These are phyloP conservation scores for Montifringilla adamsi DNA, from an alignment of 2,113 vertebrate species.

Conservation along the genomic window DNA sequence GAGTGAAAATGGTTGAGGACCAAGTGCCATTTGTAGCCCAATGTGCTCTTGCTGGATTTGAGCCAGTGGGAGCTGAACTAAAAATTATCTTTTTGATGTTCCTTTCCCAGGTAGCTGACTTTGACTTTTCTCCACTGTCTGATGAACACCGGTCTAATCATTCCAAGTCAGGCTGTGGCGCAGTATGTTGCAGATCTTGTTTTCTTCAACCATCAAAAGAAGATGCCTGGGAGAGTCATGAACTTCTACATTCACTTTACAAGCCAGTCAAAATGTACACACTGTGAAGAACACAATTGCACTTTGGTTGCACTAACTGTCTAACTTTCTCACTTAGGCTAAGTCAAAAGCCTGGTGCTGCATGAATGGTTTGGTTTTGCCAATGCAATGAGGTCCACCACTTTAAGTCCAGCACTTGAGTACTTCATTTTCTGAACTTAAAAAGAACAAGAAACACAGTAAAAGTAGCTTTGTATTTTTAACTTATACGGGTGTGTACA, in stretches of 20 bases:
- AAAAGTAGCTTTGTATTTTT: constrained; percentile 25
- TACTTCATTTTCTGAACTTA: background rate
- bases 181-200: constrained; percentile 60
- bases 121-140: constrained; percentile 72
- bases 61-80: background rate
- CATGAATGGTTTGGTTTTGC: background rate
- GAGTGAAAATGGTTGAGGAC: background rate
- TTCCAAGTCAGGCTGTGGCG: constrained; percentile 35
- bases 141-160: constrained; percentile 46
- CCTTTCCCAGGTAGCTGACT: constrained; percentile 70
- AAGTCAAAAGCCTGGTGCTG: background rate
- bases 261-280: constrained; percentile 73
- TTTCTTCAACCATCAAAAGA: constrained; percentile 40
- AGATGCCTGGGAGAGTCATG: constrained; percentile 54
- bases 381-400: background rate
- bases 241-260: constrained; percentile 67
- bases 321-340: background rate
- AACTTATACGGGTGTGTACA: background rate
- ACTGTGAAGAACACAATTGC: constrained; percentile 35
- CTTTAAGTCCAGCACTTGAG: background rate
- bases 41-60: background rate
- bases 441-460: background rate
- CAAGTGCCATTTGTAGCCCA: background rate
- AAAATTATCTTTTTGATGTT: background rate
- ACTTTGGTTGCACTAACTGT: background rate